Evolutionary conservation across 2,113 vertebrate genomes (phyloP).

Genomic region (Sander lucioperca): DNA sequence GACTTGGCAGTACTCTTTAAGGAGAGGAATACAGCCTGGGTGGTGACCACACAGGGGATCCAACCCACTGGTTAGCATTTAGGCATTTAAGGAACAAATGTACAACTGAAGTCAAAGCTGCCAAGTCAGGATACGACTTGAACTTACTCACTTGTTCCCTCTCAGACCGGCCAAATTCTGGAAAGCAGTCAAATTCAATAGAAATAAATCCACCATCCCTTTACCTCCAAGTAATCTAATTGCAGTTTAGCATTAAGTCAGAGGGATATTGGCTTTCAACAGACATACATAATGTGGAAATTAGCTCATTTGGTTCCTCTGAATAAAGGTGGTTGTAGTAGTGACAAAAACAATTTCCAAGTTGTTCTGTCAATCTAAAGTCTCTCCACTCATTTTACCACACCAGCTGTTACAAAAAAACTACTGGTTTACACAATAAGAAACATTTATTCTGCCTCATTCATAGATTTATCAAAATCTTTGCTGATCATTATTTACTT

Average conservation of each 20-base stretch:
- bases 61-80: conserved; percentile 29
- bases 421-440: too few species aligned
- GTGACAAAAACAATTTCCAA: neutral
- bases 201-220: conserved; percentile 13
- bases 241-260: conserved; percentile 32
- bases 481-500: too few species aligned
- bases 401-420: too few species aligned
- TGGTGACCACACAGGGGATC: conserved; percentile 27
- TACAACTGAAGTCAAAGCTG: conserved; percentile 12
- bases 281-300: neutral
- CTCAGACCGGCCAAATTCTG: conserved; percentile 10
- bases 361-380: too few species aligned
- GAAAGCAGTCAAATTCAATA: conserved; percentile 22
- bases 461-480: too few species aligned
- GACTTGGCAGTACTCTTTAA: neutral
- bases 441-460: too few species aligned
- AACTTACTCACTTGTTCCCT: conserved; percentile 25
- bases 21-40: conserved; percentile 1
- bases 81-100: conserved; percentile 37
- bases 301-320: neutral
- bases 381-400: too few species aligned
- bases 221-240: conserved; percentile 6
- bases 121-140: conserved; percentile 27
- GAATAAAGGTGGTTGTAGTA: neutral
- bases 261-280: neutral